phyloP scores from a whole-genome alignment of 2,888 invertebrate genomes.

The Clivina fossor region DNA sequence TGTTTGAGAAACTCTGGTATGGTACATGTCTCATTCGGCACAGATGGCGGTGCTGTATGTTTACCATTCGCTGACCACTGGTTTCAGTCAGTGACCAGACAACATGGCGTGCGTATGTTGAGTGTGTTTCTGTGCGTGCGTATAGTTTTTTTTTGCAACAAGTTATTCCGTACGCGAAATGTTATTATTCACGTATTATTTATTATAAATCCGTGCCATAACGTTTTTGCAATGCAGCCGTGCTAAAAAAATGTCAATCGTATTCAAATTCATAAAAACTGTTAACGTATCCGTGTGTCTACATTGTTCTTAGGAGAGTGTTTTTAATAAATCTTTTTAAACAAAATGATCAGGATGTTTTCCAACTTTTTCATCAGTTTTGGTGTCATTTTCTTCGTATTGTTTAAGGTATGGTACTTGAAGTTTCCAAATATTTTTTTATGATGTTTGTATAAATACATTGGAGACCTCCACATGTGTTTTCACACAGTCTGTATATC shows the following conservation, averaged over 20 bases:
- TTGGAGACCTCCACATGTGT: conserved; percentile 32
- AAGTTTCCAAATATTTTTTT: conserved; percentile 11
- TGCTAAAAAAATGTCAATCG: conserved; percentile 20
- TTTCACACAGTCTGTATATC: conserved; percentile 30
- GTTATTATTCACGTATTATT: conserved; percentile 21
- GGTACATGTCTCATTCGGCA: not conserved
- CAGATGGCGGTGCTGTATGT: conserved; percentile 24
- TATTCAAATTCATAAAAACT: conserved; percentile 20
- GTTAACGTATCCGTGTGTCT: conserved; percentile 23
- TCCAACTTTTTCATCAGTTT: conserved; percentile 5
- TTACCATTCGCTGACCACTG: conserved; percentile 20
- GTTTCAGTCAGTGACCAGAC: conserved; percentile 28
- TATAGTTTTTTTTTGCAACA: conserved; percentile 22
- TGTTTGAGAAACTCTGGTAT: not conserved
- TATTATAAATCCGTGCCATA: conserved; percentile 14
- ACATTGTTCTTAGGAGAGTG: conserved; percentile 26
- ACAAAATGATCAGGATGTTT: conserved; percentile 26
- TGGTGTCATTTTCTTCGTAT: conserved; percentile 16
- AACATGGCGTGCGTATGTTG: conserved; percentile 28
- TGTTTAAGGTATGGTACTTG: conserved; percentile 22
- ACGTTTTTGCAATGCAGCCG: not conserved
- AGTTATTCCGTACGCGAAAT: conserved; percentile 18
- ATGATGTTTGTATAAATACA: conserved; percentile 13
- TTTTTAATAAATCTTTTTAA: conserved; percentile 26
- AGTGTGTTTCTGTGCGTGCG: conserved; percentile 22